A percentile compares a stretch with the other conserved stretches of the same genome.
Evolutionary conservation across 1,140 invertebrate species (phyloP).

Genomic region (Lucilia cuprina): DNA sequence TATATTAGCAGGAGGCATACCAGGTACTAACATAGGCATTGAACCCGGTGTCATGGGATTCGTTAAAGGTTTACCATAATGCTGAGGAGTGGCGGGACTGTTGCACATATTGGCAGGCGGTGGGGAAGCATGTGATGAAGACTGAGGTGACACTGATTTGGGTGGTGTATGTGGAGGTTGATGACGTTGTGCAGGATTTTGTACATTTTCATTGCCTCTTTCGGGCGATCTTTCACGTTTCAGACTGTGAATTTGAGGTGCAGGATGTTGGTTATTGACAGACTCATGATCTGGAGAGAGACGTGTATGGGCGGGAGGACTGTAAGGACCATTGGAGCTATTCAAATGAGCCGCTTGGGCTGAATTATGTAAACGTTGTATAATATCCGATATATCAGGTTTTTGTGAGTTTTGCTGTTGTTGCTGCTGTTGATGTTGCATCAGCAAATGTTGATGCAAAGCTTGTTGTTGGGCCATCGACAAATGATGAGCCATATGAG

Average conservation of each 20-base stretch:
- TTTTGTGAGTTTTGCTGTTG: slow-evolving; percentile 52
- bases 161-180: slow-evolving; percentile 58
- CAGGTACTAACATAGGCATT: slow-evolving; percentile 52
- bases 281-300: slow-evolving; percentile 50
- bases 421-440: slow-evolving; percentile 43
- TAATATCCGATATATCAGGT: slow-evolving; percentile 56
- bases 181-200: slow-evolving; percentile 58
- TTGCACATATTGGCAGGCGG: slow-evolving; percentile 52
- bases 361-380: slow-evolving; percentile 56
- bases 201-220: slow-evolving; percentile 45
- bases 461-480: slow-evolving; percentile 41
- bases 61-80: slow-evolving; percentile 40
- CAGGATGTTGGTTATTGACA: slow-evolving; percentile 34
- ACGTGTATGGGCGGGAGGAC: slow-evolving; percentile 50
- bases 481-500: slow-evolving; percentile 45
- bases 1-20: slow-evolving; percentile 56
- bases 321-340: slow-evolving; percentile 44
- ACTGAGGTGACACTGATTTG: slow-evolving; percentile 63
- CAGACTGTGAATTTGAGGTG: slow-evolving; percentile 44
- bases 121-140: slow-evolving; percentile 54
- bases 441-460: slow-evolving; percentile 36
- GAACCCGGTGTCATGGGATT: slow-evolving; percentile 24
- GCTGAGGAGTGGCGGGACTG: slow-evolving; percentile 46
- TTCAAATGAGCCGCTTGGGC: slow-evolving; percentile 38
- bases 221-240: slow-evolving; percentile 58